Evolutionary conservation across 2,888 invertebrate genomes (phyloP).

Genomic region (Ellobium chinense): DNA sequence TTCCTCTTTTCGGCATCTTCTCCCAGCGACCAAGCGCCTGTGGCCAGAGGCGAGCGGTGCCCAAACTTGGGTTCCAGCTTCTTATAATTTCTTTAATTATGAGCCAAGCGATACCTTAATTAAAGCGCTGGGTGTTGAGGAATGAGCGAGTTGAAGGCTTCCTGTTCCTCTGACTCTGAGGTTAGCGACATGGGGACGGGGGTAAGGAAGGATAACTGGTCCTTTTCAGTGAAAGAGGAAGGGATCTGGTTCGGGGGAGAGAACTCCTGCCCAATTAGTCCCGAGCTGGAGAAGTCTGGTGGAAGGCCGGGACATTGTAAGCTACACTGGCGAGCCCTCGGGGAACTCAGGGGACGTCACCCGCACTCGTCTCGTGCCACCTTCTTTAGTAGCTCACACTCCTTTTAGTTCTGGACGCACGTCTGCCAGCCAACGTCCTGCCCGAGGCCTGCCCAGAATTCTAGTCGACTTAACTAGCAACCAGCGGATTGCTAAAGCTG

Average conservation of each 20-base stretch:
- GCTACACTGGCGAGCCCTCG: background rate
- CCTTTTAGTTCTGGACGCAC: background rate
- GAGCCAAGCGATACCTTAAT: conserved; percentile 33
- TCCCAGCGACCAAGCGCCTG: background rate
- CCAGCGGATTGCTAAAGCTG: background rate
- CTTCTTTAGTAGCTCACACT: background rate
- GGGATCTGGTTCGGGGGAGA: background rate
- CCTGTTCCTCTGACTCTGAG: background rate
- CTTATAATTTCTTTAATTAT: conserved; percentile 30
- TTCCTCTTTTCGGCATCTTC: background rate
- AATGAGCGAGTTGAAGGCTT: background rate
- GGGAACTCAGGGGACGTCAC: background rate
- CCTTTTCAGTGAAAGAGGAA: background rate
- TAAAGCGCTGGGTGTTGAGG: background rate
- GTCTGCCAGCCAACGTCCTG: background rate
- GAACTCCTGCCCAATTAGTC: background rate
- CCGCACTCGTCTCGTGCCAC: background rate
- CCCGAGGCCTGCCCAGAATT: background rate
- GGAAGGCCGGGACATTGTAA: background rate
- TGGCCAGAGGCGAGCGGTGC: conserved; percentile 9
- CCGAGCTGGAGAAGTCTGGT: background rate
- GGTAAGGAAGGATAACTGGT: background rate
- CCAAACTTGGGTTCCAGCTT: background rate
- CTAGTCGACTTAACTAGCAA: background rate
- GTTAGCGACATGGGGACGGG: too few relatives aligned